phyloP scores from a whole-genome alignment of 2,797 vertebrate genomes.

The Odontamblyopus rebecca region DNA sequence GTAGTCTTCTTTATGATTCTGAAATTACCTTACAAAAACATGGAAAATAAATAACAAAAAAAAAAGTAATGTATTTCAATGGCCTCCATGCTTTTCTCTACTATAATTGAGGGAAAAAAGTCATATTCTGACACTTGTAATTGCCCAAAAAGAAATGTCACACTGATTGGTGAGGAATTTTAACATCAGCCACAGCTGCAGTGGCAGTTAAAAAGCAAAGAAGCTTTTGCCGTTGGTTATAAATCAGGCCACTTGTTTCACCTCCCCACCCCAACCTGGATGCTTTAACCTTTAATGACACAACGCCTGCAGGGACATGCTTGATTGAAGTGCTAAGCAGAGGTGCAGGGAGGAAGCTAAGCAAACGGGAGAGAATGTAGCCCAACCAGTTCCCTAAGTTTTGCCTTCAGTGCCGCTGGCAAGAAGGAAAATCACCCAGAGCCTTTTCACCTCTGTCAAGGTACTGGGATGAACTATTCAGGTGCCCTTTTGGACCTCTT shows the following conservation, averaged over 20 bases:
- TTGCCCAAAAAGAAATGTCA: background rate
- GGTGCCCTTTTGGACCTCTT: background rate
- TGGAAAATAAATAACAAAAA: too few species aligned
- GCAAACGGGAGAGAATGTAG: constrained; percentile 66
- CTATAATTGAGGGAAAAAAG: background rate
- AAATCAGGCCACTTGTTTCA: constrained; percentile 49
- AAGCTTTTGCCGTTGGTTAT: constrained; percentile 20
- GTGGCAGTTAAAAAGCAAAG: background rate
- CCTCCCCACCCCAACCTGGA: constrained; percentile 11
- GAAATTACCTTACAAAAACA: background rate
- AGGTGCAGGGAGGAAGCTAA: constrained; percentile 60
- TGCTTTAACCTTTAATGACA: constrained; percentile 53
- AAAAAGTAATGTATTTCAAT: background rate
- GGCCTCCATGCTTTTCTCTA: background rate
- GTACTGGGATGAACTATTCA: constrained; percentile 8
- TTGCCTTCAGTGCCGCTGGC: constrained; percentile 46
- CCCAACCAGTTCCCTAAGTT: constrained; percentile 71
- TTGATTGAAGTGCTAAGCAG: constrained; percentile 68
- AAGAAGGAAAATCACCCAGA: constrained; percentile 42
- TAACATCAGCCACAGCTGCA: background rate
- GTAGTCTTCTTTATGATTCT: background rate
- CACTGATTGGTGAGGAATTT: background rate
- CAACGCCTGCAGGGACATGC: constrained; percentile 60
- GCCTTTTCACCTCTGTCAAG: constrained; percentile 32
- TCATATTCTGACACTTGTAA: background rate